Conservation (phyloP, 2,888 invertebrate species). For the Lymantria dispar region DNA sequence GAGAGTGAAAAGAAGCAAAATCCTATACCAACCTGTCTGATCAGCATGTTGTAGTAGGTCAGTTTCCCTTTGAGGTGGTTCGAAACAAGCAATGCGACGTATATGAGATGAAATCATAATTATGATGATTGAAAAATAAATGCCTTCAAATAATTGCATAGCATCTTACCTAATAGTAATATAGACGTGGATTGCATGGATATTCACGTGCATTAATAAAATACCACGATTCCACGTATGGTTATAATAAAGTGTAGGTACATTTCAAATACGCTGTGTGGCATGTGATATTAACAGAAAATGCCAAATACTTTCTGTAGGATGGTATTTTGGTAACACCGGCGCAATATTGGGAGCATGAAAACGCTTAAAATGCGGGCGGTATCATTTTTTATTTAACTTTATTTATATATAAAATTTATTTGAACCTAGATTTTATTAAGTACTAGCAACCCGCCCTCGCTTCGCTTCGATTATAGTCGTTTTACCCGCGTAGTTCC, state of each 20-base stretch:
- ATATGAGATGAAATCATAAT: too few species aligned
- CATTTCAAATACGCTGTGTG: slow-evolving; percentile 29
- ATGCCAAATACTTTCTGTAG: slow-evolving; percentile 29
- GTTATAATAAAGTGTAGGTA: slow-evolving; percentile 40
- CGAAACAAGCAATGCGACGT: too few species aligned
- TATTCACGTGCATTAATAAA: slow-evolving; percentile 34
- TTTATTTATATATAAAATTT: background rate
- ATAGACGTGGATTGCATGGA: slow-evolving; percentile 19
- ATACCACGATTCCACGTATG: slow-evolving; percentile 32
- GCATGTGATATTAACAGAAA: slow-evolving; percentile 33
- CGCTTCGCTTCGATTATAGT: too few species aligned
- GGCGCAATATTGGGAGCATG: slow-evolving; percentile 27
- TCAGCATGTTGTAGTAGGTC: too few species aligned
- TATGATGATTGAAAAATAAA: too few species aligned
- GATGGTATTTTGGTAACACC: slow-evolving; percentile 27
- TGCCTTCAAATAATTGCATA: too few species aligned
- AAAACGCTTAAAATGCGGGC: slow-evolving; percentile 15
- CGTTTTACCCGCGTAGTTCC: too few species aligned
- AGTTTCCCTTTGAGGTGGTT: too few species aligned
- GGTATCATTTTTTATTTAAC: background rate
- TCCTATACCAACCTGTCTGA: too few species aligned
- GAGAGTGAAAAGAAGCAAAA: too few species aligned
- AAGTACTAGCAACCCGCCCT: too few species aligned
- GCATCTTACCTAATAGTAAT: too few species aligned
- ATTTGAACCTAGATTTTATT: background rate